phyloP scores from a whole-genome alignment of 2,113 vertebrate species.

The Semnornis frantzii region DNA sequence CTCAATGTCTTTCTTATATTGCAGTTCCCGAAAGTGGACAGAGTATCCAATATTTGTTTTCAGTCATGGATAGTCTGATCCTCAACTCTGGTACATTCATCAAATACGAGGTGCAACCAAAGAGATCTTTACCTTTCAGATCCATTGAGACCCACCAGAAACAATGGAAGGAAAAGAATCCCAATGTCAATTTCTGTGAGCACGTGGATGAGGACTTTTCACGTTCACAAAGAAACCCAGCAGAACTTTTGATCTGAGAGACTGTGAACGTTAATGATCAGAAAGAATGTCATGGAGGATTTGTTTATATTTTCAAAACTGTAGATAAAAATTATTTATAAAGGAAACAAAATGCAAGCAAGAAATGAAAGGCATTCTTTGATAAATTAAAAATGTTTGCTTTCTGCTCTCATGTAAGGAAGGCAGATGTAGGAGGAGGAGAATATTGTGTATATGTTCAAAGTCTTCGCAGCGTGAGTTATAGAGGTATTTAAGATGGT shows the following conservation, averaged over 20 bases:
- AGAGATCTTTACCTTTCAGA: background rate
- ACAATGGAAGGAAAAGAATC: background rate
- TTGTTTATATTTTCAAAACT: conserved; percentile 67
- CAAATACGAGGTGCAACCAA: background rate
- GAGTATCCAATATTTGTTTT: background rate
- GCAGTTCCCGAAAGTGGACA: too few relatives aligned
- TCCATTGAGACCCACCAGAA: background rate
- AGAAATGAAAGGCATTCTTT: conserved; percentile 63
- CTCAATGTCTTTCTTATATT: too few relatives aligned
- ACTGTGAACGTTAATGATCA: conserved; percentile 32
- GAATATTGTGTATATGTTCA: conserved; percentile 52
- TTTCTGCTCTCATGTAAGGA: conserved; percentile 40
- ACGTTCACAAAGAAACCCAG: conserved; percentile 27
- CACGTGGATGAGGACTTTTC: background rate
- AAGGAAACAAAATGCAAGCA: conserved; percentile 67
- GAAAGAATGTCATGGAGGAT: conserved; percentile 57
- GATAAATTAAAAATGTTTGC: conserved; percentile 71
- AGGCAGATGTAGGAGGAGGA: conserved; percentile 47
- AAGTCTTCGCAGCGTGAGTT: conserved; percentile 58
- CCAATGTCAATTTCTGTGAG: background rate
- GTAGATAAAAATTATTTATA: conserved; percentile 61
- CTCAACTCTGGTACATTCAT: background rate
- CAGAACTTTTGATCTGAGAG: conserved; percentile 65
- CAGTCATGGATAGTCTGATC: background rate
- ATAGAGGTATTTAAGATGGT: conserved; percentile 56